Evolutionary conservation across 2,888 invertebrate species (phyloP), one percentile per base, ranked within the genome.

Genomic region (Eudiplozoon nipponicum): DNA sequence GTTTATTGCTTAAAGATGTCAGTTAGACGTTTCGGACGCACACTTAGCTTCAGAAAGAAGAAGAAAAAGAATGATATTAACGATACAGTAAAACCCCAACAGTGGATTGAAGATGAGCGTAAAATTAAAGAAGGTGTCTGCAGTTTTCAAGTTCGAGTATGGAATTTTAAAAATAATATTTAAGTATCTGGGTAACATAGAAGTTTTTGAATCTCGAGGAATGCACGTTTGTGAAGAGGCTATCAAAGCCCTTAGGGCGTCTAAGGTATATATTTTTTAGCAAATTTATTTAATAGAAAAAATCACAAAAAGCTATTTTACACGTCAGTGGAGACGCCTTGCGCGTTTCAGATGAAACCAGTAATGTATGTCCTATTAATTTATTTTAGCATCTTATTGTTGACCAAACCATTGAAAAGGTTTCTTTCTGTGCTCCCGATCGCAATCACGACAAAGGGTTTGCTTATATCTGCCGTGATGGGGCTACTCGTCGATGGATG

Each of bases 181-280:
- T 29, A 61, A 70, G 68, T 94, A 98, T 63, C 67, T 98, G 54
- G 94, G 94, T 47, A 84, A 86, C 60, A 81, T 90, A 35, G 94
- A 94, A 64, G 94, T 98, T 28, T 90, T 80, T 63, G 94, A 94
- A 63, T 86, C 86, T 5, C 68, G 94, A 54, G 94, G 94, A 36
- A 94, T 94, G 84, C 80, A 84, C 63, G 80, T 90, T 44, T 94
- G 94, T 65, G 94, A 94, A 61, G 86, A 86, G 61, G 94, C 94
- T 37, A 68, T 94, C 46, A 90, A 86, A 67, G 76, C 80, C 48
- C 68, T 94, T 46, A 69, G 55, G 49, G 47, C 48, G 66, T 81
- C 81, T 60, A 69, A 72, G 50, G 28, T 28, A 23, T 22, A 5
- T 3, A 31, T 5, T 31, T 13, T 31, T 31, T 31, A n/a, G 31